Evolutionary conservation across 2,888 invertebrate species (phyloP), one percentile per base, ranked within the genome.

Genomic region (Lycia hirtaria): DNA sequence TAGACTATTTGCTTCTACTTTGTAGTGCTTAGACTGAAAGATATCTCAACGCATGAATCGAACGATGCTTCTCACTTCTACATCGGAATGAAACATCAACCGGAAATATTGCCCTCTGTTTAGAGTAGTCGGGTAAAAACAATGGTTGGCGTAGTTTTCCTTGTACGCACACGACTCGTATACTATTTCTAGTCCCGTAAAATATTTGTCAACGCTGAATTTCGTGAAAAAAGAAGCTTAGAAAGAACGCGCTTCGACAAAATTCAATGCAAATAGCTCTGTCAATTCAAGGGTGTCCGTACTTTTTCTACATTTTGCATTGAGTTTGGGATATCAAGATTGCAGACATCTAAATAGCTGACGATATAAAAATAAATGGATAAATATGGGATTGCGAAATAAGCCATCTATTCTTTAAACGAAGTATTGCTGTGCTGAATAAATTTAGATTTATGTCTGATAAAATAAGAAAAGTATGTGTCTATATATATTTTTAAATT

Each of bases 261-360:
- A 56, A 56, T 45, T 51, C 33, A 40, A 56, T 45, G 47, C 56
- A 47, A 51, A 56, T 51, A 4, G 15, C 26, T 43, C 26, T 22
- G 38, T 28, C 45, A 35, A 41, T 51, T 41, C 35, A 33, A 33
- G 47, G 26, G 14, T 40, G 35, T 5, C 10, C 32, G 28, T 30
- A 40, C 12, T 51, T 51, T 52, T 57, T 35, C 41, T 41, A 20
- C 28, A 10, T 43, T 37, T 41, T 24, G 40, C 20, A 33, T 47
- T 40, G 28, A 47, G 22, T 51, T 30, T 22, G n/a, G 12, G 15
- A 51, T 51, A 56, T 45, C 51, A 51, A 56, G 51, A 51, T 56
- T 44, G 30, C 20, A 41, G 41, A 52, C 43, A 24, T 49, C 48
- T 53, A 53, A 53, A 58, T 48, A 58, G 57, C 47, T 37, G 7